Evolutionary conservation across 30 jellyfish, hydroid and myxozoan genomes (phyloP), one percentile per base, ranked within the genome.

Genomic region (Nemopilema nomurai): DNA sequence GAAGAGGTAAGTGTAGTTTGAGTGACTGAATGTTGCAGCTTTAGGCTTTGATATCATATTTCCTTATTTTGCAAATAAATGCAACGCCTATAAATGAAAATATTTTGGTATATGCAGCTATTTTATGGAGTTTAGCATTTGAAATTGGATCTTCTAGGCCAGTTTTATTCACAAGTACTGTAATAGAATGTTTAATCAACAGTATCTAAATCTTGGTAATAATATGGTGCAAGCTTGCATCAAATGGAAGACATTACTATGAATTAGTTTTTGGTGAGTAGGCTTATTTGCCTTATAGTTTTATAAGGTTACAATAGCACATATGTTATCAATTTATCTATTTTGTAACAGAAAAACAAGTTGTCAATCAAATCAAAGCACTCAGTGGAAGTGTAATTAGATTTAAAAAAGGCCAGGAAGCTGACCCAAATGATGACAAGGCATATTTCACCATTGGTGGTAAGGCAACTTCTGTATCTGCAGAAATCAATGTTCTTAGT

Each of bases 371-470:
- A 29, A 82, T 82, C 73, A 82, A 82, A 52, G 91, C 91, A 18
- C 77, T 64, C 68, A 82, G 91, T 51, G 91, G 91, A 4, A 82
- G 84, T 70, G 91, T 82, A 1, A 82, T 82, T 25, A 69, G 91
- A 41, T 31, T 28, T 77, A 82, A 82, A 31, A 82, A 72, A 51
- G 80, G 50, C 29, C 28, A 49, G 28, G 79, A 32, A 24, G 77
- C 65, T 20, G 29, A 28, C 32, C 18, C 16, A 26, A 76, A 68
- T 70, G 66, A 68, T 49, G 77, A 71, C 18, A 30, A 9, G 0
- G 91, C 69, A 26, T 82, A 82, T 52, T 82, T 82, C 33, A 31
- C 62, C 20, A 82, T 82, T 28, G 91, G 91, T 51, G 91, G 91
- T 82, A 73, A 29, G 86, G 8, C 9, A 41, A 41, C 57, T 41